Percentiles rank a stretch among this genome's conserved stretches.
phyloP scores from a whole-genome alignment of 1,140 invertebrate species.

The Neotoxoptera formosana region DNA sequence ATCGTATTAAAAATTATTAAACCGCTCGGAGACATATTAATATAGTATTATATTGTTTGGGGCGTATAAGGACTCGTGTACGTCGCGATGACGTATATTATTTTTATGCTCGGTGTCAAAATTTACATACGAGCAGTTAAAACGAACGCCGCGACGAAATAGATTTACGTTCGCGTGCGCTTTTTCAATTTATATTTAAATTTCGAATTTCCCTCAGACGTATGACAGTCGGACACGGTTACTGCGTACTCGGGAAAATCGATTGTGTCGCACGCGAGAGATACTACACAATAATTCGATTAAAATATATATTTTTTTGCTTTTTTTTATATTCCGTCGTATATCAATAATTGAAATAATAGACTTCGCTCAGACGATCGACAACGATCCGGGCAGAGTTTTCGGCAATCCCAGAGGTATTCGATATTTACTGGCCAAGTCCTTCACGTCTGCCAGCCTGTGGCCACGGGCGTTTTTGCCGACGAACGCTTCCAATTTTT shows the following conservation, averaged over 20 bases:
- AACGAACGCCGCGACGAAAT: not conserved
- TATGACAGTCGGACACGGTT: not conserved
- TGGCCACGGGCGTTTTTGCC: not conserved
- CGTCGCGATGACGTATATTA: not conserved
- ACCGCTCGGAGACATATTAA: not conserved
- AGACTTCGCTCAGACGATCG: not conserved
- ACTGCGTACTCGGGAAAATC: too few species aligned
- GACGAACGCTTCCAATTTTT: not conserved
- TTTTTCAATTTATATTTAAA: slow-evolving; percentile 20
- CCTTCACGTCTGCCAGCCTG: not conserved
- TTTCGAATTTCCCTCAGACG: not conserved
- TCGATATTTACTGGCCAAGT: not conserved
- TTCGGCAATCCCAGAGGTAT: not conserved
- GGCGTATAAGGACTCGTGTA: not conserved
- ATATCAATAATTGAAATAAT: too few species aligned
- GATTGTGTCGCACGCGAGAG: not conserved
- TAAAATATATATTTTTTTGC: too few species aligned
- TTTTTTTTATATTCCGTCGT: not conserved
- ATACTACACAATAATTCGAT: too few species aligned
- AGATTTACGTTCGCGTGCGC: not conserved
- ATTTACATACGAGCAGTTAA: not conserved
- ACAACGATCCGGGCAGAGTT: not conserved
- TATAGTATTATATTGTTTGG: not conserved
- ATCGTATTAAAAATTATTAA: not conserved
- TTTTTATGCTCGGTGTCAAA: not conserved